Base-by-base conservation (phyloP, 2,797 vertebrate genomes). In the Pseudopleuronectes americanus region DNA sequence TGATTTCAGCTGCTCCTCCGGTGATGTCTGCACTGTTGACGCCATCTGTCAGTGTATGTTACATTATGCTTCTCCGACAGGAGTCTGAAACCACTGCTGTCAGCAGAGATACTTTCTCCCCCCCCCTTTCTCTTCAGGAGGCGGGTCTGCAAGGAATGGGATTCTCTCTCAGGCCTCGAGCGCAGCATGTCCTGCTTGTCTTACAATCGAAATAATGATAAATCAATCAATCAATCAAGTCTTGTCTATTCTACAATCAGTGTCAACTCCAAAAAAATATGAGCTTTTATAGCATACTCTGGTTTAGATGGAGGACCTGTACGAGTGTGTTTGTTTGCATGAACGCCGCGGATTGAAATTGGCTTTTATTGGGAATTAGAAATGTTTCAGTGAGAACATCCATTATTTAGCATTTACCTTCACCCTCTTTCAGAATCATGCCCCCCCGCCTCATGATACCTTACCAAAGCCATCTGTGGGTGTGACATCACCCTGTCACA, bases 141-240 rank as follows among this genome's bases (percentile, higher is more conserved):
- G 57, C 67, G 28, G 23, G 57, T 83, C 59, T 77, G 78, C 72
- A 71, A 74, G 76, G 78, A 81, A 45, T 19, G 43, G 43, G 57
- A 55, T 79, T 48, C 76, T 65, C 68, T 81, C 71, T 86, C 87
- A 86, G 75, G 69, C 79, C 43, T 45, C 58, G 45, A 64, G 79
- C 77, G 77, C 33, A 80, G 75, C 68, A 14, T 38, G 69, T 83
- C 68, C 66, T 73, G 47, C 84, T 78, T 60, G 59, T 86, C 66
- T 84, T 76, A 84, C 88, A 91, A 88, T 90, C 86, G 68, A 76
- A 87, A 71, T 82, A 64, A 64, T 85, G 70, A 82, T 72, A 76
- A 91, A 72, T 84, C 88, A 92, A 86, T 85, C 88, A 33, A 84
- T 90, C 87, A 87, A 87, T 24, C 23, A 23, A 66, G 47, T 48